Conservation (phyloP, 92 coral and sea anemone species). For the Epizoanthus scotinus region DNA sequence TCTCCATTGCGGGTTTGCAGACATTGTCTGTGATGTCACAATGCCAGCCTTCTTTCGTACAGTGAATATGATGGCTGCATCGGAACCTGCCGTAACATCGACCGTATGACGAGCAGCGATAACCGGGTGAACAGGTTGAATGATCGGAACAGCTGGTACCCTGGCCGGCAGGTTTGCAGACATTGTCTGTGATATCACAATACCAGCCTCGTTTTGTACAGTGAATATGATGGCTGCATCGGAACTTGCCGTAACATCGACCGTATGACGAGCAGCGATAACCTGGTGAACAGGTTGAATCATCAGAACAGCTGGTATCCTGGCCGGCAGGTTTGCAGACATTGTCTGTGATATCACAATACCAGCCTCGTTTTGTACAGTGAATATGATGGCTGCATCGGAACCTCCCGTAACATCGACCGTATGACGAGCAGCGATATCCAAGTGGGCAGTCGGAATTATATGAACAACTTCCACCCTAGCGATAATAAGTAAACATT, state of each 20-base stretch:
- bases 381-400: background rate
- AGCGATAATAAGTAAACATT: too few relatives aligned
- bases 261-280: background rate
- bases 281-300: too few relatives aligned
- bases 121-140: background rate
- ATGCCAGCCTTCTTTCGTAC: background rate
- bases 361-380: background rate
- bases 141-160: background rate
- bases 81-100: background rate
- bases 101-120: constrained; percentile 11
- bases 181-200: background rate
- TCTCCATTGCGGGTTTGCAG: background rate
- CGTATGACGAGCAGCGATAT: background rate
- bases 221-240: background rate
- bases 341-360: background rate
- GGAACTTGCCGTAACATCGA: background rate
- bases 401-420: background rate
- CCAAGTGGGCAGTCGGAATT: too few relatives aligned
- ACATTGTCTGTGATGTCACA: background rate
- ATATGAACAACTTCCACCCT: too few relatives aligned
- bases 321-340: too few relatives aligned
- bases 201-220: background rate
- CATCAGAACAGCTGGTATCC: too few relatives aligned
- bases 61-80: constrained; percentile 3
- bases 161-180: background rate